These are phyloP conservation scores for Sebastes kiyomatsui DNA, from an alignment of 2,797 vertebrate genomes.

Conservation along the genomic window DNA sequence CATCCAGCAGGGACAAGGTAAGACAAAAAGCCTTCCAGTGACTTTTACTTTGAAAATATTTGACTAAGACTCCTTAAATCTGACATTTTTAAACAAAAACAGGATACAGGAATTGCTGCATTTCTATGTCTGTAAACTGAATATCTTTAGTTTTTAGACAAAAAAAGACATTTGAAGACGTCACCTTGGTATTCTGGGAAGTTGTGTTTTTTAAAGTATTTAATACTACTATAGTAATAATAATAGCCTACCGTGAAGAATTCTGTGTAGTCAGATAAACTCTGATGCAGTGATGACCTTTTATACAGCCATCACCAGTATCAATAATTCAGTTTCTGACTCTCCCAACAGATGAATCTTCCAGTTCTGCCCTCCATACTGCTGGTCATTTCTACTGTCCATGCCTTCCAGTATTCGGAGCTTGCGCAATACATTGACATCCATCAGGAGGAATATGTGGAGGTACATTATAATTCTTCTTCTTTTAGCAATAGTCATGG, in stretches of 20 bases:
- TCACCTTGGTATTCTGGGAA: background rate
- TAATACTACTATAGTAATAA: too few species aligned
- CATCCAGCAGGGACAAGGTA: constrained; percentile 53
- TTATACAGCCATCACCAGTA: background rate
- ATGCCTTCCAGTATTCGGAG: constrained; percentile 65
- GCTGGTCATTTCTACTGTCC: constrained; percentile 47
- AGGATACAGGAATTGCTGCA: background rate
- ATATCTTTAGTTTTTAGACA: background rate
- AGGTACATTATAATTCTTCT: constrained; percentile 45
- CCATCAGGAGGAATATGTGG: constrained; percentile 76
- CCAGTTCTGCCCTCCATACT: constrained; percentile 40
- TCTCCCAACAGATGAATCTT: constrained; percentile 66
- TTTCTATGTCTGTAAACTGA: background rate
- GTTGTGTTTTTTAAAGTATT: background rate
- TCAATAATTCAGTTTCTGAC: background rate
- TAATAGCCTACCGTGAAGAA: background rate
- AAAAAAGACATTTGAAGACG: background rate
- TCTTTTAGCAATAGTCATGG: background rate
- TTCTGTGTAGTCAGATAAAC: background rate
- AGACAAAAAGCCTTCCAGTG: background rate
- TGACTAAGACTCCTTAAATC: background rate
- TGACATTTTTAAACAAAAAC: background rate
- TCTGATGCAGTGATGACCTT: background rate
- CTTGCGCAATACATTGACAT: constrained; percentile 70
- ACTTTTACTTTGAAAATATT: background rate